These are phyloP conservation scores for Brachyalestes nurse DNA, from an alignment of 2,797 vertebrate genomes.

Conservation along the genomic window DNA sequence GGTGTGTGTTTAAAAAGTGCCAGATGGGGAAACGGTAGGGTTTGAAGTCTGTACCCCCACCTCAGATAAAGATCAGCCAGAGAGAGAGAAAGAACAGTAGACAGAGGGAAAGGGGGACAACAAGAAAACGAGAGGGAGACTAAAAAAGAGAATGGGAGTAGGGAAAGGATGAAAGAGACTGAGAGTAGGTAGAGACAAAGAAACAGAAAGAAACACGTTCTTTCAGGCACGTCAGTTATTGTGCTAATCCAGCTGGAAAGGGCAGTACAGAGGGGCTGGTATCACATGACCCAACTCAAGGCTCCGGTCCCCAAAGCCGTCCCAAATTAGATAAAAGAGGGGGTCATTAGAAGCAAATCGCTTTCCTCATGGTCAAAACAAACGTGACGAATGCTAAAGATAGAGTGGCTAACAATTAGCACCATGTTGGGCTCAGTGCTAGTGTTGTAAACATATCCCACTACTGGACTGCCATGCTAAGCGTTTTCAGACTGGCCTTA, in stretches of 20 bases:
- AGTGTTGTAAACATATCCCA: neutral
- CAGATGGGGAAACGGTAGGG: conserved; percentile 59
- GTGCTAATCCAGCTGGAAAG: conserved; percentile 66
- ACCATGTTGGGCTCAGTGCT: neutral
- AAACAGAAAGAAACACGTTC: conserved; percentile 61
- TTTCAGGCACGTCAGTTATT: conserved; percentile 60
- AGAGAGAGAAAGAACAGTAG: no score
- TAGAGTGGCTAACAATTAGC: conserved; percentile 12
- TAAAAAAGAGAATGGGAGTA: no score
- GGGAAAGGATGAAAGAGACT: no score
- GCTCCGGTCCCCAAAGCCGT: conserved; percentile 63
- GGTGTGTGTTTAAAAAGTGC: conserved; percentile 65
- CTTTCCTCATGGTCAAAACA: conserved; percentile 53
- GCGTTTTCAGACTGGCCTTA: no score
- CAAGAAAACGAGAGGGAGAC: neutral
- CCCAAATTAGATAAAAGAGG: conserved; percentile 70
- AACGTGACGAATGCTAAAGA: conserved; percentile 17
- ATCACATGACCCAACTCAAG: conserved; percentile 62
- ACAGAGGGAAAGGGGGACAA: conserved; percentile 18
- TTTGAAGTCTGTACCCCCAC: conserved; percentile 55
- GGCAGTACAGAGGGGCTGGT: conserved; percentile 47
- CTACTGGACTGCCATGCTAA: neutral
- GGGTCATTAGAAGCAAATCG: conserved; percentile 64
- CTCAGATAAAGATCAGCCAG: conserved; percentile 69
- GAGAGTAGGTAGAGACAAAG: neutral